phyloP scores from a whole-genome alignment of 2,888 invertebrate genomes.

The Flexamia atlantica region DNA sequence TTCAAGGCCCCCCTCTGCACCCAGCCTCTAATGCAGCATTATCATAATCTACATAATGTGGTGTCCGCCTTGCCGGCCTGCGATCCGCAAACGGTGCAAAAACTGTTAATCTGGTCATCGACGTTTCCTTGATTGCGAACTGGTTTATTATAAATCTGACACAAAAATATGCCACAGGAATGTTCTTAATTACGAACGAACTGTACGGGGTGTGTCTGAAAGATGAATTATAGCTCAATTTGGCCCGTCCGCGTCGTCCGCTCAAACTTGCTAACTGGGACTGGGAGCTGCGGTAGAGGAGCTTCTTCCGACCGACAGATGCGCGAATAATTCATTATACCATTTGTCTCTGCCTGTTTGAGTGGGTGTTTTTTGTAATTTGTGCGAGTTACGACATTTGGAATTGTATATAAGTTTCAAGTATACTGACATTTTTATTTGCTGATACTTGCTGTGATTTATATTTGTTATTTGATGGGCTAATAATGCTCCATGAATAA shows the following conservation, averaged over 20 bases:
- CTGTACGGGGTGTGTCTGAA: conserved; percentile 26
- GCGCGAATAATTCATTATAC: conserved; percentile 1
- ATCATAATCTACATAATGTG: conserved; percentile 13
- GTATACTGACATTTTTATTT: too few species aligned
- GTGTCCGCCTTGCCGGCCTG: not conserved
- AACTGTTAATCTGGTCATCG: conserved; percentile 18
- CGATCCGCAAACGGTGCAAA: not conserved
- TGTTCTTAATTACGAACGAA: conserved; percentile 27
- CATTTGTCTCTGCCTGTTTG: not conserved
- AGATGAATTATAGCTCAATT: conserved; percentile 39
- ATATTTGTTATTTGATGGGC: too few species aligned
- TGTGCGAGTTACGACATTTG: too few species aligned
- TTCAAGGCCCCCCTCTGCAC: not conserved
- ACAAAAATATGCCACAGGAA: not conserved
- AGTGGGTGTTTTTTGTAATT: too few species aligned
- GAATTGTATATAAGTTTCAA: too few species aligned
- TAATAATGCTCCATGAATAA: too few species aligned
- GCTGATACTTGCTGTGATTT: too few species aligned
- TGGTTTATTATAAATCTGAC: conserved; percentile 29
- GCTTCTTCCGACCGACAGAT: not conserved
- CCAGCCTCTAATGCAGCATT: conserved; percentile 5
- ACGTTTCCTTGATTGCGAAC: conserved; percentile 38
- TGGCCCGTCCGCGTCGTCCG: not conserved
- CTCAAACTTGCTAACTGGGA: conserved; percentile 19
- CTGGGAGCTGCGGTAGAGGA: not conserved